Percentiles rank a stretch among this genome's conserved stretches.
Evolutionary conservation across 2,113 vertebrate species (phyloP).

Genomic region (Bostrychus sinensis): DNA sequence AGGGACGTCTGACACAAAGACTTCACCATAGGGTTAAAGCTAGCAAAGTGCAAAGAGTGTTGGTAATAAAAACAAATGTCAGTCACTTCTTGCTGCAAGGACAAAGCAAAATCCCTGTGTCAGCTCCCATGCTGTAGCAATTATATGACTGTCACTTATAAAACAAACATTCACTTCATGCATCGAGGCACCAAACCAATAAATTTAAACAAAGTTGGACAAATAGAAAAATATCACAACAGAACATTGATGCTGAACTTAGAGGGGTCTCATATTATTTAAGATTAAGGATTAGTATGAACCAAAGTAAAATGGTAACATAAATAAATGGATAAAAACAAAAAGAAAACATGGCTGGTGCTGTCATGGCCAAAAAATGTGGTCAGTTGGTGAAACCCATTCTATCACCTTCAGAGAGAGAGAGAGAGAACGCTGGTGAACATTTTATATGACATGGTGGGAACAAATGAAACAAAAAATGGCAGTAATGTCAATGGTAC

Average conservation of each 20-base stretch:
- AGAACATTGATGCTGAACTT: conserved; percentile 65
- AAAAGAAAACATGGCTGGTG: conserved; percentile 80
- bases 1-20: conserved; percentile 94
- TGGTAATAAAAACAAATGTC: conserved; percentile 34
- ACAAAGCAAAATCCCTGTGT: conserved; percentile 74
- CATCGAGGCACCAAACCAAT: conserved; percentile 79
- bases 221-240: conserved; percentile 73
- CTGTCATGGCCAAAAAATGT: conserved; percentile 87
- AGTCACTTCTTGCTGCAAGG: conserved; percentile 29
- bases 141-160: conserved; percentile 59
- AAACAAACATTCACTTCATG: conserved; percentile 74
- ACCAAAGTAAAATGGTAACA: conserved; percentile 86
- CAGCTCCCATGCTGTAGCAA: conserved; percentile 63
- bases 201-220: conserved; percentile 69
- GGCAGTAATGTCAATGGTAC: conserved; percentile 81
- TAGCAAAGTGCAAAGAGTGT: conserved; percentile 18
- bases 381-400: conserved; percentile 88
- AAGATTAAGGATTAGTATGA: conserved; percentile 68
- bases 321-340: conserved; percentile 18
- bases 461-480: conserved; percentile 55
- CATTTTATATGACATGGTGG: conserved; percentile 66
- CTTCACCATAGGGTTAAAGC: conserved; percentile 53
- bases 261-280: conserved; percentile 56
- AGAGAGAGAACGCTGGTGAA: conserved; percentile 68
- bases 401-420: conserved; percentile 86